Evolutionary conservation across 2,113 vertebrate species (phyloP), one percentile per base, ranked within the genome.

Genomic region (Engraulis encrasicolus): DNA sequence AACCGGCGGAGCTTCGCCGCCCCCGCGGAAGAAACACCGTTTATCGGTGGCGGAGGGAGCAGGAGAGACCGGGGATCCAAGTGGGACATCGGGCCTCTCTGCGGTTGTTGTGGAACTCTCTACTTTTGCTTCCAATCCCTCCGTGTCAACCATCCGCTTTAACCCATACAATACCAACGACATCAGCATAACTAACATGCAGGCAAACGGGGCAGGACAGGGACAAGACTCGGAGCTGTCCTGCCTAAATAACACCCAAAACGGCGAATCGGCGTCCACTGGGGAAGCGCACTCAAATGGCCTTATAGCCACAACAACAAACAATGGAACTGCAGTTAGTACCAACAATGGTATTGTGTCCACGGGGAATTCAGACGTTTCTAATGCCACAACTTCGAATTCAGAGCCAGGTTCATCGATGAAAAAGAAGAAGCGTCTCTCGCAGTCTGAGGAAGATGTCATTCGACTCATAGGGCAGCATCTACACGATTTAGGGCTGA

Each of bases 381-480:
- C 92, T 71, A 88, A 93, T 85, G 89, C 93, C 88, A 87, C 82
- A 86, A 91, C 91, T 89, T 91, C 92, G 84, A 78, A 93, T 83
- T 78, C 93, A 3, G 95, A 95, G 0, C 89, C 91, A 27, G 93
- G 93, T 88, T 94, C 94, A 54, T 91, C 92, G 89, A 90, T 94
- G 50, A 98, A 96, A 91, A 98, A 97, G 94, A 98, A 98, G 94
- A 98, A 97, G 88, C 92, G 96, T 5, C 95, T 98, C 85, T 97
- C 97, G 77, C 97, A 96, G 94, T 96, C 94, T 0, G 97, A 99
- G 81, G 98, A 99, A 93, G 98, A 98, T 85, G 97, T 99, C 88
- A 98, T 99, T 91, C 87, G 98, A 86, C 95, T 99, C 49, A 98
- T 99, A 85, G 98, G 97, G 88, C 98, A 99, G 86, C 98, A 99